Evolutionary conservation across 2,888 invertebrate genomes (phyloP).

Genomic region (Brachyopa scutellaris): DNA sequence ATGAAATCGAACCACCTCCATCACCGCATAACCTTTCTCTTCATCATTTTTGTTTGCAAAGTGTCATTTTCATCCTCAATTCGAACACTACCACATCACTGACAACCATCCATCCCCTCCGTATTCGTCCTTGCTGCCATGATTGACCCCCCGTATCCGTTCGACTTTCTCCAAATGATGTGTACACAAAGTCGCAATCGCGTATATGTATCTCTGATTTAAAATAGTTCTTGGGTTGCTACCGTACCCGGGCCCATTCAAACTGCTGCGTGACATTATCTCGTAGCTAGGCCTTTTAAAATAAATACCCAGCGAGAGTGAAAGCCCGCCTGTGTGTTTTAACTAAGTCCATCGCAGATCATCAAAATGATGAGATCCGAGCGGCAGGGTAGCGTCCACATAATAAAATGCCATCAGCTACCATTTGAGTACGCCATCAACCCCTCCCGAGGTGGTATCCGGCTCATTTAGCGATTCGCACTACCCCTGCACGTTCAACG

Average conservation of each 20-base stretch:
- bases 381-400: conserved; percentile 55
- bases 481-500: conserved; percentile 40
- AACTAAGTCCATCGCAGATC: conserved; percentile 69
- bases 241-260: conserved; percentile 26
- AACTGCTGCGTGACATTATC: conserved; percentile 66
- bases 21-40: background rate
- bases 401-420: conserved; percentile 60
- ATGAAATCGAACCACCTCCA: background rate
- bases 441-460: conserved; percentile 48
- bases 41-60: conserved; percentile 18
- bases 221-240: conserved; percentile 54
- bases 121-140: background rate
- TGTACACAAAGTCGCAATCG: conserved; percentile 60
- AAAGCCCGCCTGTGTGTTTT: conserved; percentile 39
- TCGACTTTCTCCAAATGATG: conserved; percentile 38
- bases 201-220: conserved; percentile 60
- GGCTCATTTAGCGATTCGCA: conserved; percentile 70
- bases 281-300: conserved; percentile 47
- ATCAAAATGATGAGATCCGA: conserved; percentile 66
- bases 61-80: conserved; percentile 44
- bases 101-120: conserved; percentile 19
- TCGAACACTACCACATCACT: conserved; percentile 37
- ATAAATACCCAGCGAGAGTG: conserved; percentile 23
- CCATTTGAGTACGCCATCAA: conserved; percentile 44
- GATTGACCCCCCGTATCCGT: conserved; percentile 31